Percentiles rank a stretch among this genome's conserved stretches.
These are phyloP conservation scores for Eristalis pertinax DNA, from an alignment of 2,888 invertebrate species.

Conservation along the genomic window DNA sequence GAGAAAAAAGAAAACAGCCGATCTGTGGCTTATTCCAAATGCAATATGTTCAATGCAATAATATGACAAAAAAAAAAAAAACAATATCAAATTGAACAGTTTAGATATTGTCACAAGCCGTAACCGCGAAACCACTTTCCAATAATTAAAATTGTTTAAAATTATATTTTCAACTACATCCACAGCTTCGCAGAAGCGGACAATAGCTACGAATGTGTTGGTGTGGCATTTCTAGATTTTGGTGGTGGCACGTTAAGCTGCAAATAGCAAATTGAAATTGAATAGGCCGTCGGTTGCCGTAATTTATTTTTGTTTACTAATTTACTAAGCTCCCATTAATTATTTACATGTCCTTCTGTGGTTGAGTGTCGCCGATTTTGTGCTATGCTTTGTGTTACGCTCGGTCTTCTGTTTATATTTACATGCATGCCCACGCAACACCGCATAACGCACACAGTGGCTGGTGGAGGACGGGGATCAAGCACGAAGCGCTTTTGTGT, in stretches of 20 bases:
- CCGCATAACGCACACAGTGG: not conserved
- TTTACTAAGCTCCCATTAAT: constrained; percentile 45
- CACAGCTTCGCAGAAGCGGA: not conserved
- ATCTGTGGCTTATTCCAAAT: not conserved
- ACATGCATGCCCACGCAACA: not conserved
- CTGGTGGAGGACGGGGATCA: not conserved
- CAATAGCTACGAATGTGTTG: not conserved
- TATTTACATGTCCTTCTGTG: constrained; percentile 48
- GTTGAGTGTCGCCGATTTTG: constrained; percentile 32
- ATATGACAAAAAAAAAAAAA: not conserved
- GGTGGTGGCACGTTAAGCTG: constrained; percentile 8
- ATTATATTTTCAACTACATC: not conserved
- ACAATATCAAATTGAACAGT: not conserved
- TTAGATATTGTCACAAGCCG: not conserved
- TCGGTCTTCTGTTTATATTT: constrained; percentile 9
- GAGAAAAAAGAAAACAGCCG: not conserved
- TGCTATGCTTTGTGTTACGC: constrained; percentile 6
- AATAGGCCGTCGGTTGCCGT: constrained; percentile 19
- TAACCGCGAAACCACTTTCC: not conserved
- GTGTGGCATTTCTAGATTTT: not conserved
- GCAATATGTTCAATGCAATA: not conserved
- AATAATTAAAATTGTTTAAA: constrained; percentile 5
- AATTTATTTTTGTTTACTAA: constrained; percentile 48
- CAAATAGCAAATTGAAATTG: constrained; percentile 44
- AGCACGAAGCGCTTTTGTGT: not conserved